Percentiles rank a stretch among this genome's conserved stretches.
Evolutionary conservation across 2,113 vertebrate genomes (phyloP).

Genomic region (Notarius quadriscutis): DNA sequence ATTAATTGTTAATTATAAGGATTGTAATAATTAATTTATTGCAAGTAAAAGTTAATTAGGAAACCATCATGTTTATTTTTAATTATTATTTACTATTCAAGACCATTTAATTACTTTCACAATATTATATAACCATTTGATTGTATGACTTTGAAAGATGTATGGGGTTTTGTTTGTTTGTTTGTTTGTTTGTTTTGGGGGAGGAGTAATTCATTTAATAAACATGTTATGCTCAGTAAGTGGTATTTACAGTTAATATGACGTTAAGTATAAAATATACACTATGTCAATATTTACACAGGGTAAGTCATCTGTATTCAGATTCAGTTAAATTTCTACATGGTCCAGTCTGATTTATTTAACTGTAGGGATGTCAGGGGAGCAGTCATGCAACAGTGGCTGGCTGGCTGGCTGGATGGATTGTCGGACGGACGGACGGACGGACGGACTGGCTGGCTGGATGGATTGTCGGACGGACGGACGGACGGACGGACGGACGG

Average conservation of each 20-base stretch:
- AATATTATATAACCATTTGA: neutral
- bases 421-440: neutral
- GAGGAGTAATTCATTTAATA: neutral
- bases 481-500: too few species aligned
- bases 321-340: too few species aligned
- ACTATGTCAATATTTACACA: neutral
- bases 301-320: too few species aligned
- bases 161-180: neutral
- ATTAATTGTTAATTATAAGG: neutral
- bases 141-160: neutral
- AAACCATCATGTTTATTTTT: neutral
- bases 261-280: neutral
- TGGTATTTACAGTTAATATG: neutral
- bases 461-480: neutral
- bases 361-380: too few species aligned
- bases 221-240: neutral
- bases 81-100: neutral
- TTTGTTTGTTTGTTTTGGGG: neutral
- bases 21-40: neutral
- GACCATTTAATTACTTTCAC: neutral
- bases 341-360: too few species aligned
- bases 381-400: too few species aligned
- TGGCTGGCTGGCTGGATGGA: neutral
- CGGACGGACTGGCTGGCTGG: neutral
- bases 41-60: neutral